Evolutionary conservation across 1,140 invertebrate species (phyloP).

Genomic region (Akabosia matsudoensis): DNA sequence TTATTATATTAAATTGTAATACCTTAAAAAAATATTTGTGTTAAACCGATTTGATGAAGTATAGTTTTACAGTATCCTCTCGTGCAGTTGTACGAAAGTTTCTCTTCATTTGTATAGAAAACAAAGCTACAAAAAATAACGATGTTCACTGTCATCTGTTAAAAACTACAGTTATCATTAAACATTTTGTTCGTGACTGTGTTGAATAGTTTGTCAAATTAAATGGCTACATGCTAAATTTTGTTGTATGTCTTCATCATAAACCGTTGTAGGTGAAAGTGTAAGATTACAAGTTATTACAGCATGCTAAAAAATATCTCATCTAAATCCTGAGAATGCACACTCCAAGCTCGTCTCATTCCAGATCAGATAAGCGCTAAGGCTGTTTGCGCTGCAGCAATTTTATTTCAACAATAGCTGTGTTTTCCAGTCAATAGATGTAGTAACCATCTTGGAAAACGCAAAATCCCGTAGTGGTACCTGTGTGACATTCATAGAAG

Average conservation of each 20-base stretch:
- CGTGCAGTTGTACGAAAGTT: constrained; percentile 4
- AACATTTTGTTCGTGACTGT: constrained; percentile 22
- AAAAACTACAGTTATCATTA: constrained; percentile 4
- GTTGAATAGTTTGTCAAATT: constrained; percentile 5
- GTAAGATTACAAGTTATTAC: background rate
- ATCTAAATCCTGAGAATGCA: too few relatives aligned
- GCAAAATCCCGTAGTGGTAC: too few relatives aligned
- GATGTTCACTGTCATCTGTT: constrained; percentile 20
- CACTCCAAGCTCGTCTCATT: too few relatives aligned
- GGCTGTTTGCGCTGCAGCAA: too few relatives aligned
- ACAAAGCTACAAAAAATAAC: background rate
- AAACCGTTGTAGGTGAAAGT: background rate
- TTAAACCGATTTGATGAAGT: background rate
- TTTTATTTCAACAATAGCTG: too few relatives aligned
- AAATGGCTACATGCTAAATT: background rate
- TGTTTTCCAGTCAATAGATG: too few relatives aligned
- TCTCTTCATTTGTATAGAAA: constrained; percentile 21
- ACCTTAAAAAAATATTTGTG: background rate
- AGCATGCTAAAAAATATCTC: too few relatives aligned
- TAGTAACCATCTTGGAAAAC: too few relatives aligned
- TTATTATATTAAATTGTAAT: constrained; percentile 19
- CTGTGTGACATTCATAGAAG: too few relatives aligned
- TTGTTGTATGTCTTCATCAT: background rate
- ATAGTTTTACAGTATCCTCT: constrained; percentile 8
- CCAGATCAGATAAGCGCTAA: too few relatives aligned